A percentile compares a stretch with the other conserved stretches of the same genome.
These are phyloP conservation scores for Trididemnum miniatum DNA, from an alignment of 23 tunicate species.

Conservation along the genomic window DNA sequence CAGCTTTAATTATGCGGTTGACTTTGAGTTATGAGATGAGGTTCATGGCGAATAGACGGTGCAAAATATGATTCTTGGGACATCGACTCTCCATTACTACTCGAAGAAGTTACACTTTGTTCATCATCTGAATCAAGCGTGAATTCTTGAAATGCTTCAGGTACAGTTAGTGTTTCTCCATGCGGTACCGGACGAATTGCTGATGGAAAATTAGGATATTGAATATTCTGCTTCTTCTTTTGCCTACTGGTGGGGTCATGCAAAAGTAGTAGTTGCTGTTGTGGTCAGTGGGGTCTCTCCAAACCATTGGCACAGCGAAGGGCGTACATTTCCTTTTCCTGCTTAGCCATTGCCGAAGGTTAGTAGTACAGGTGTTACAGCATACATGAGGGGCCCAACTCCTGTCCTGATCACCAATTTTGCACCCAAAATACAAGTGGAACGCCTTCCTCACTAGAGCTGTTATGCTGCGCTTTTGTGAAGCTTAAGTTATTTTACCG, in stretches of 20 bases:
- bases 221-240: slow-evolving; percentile 28
- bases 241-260: slow-evolving; percentile 25
- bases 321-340: slow-evolving; percentile 35
- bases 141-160: slow-evolving; percentile 34
- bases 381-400: slow-evolving; percentile 39
- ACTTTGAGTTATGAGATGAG: slow-evolving; percentile 38
- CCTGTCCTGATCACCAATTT: slow-evolving; percentile 22
- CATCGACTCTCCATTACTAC: slow-evolving; percentile 30
- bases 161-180: slow-evolving; percentile 26
- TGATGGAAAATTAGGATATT: slow-evolving; percentile 23
- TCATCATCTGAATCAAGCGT: slow-evolving; percentile 41
- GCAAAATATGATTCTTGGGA: slow-evolving; percentile 11
- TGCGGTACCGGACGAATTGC: slow-evolving; percentile 38
- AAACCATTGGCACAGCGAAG: slow-evolving; percentile 43
- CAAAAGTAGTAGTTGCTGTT: slow-evolving; percentile 32
- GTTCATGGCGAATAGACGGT: slow-evolving; percentile 14
- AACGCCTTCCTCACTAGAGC: slow-evolving; percentile 19
- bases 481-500: slow-evolving; percentile 19
- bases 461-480: slow-evolving; percentile 32
- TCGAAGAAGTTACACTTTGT: too few relatives aligned
- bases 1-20: slow-evolving; percentile 13
- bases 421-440: slow-evolving; percentile 28
- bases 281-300: slow-evolving; percentile 27
- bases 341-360: slow-evolving; percentile 25
- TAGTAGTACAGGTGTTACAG: slow-evolving; percentile 24